A percentile compares a stretch with the other conserved stretches of the same genome.
Evolutionary conservation across 2,113 vertebrate genomes (phyloP).

Genomic region (Barnardius zonarius): DNA sequence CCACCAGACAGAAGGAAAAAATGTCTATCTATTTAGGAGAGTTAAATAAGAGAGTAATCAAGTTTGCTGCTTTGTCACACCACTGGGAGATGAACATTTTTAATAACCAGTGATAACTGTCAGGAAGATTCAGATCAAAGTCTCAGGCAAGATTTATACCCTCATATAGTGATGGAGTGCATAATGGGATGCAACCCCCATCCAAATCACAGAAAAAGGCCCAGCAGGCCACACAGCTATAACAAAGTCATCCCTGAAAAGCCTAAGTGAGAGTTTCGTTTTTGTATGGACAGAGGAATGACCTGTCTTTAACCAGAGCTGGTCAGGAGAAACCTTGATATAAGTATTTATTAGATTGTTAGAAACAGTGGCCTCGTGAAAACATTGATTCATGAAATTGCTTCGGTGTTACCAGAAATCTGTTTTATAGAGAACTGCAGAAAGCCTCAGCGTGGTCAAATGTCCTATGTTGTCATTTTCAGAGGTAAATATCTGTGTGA

Average conservation of each 20-base stretch:
- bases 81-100: background rate
- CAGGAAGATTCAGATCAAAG: background rate
- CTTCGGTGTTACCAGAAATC: background rate
- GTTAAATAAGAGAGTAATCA: background rate
- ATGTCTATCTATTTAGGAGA: background rate
- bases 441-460: background rate
- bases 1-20: background rate
- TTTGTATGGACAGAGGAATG: background rate
- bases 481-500: background rate
- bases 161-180: background rate
- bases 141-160: background rate
- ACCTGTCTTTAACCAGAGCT: background rate
- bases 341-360: background rate
- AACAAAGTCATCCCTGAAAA: background rate
- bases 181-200: rapidly evolving
- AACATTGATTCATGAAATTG: background rate
- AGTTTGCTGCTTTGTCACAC: background rate
- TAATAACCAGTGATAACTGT: rapidly evolving
- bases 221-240: background rate
- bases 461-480: background rate
- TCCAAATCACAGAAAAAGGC: background rate
- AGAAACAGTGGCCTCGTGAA: background rate
- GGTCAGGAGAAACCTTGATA: background rate
- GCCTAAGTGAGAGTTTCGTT: background rate
- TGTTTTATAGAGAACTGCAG: background rate